Percentiles rank a stretch among this genome's conserved stretches.
phyloP scores from a whole-genome alignment of 2,113 vertebrate genomes.

The Zosterops borbonicus region DNA sequence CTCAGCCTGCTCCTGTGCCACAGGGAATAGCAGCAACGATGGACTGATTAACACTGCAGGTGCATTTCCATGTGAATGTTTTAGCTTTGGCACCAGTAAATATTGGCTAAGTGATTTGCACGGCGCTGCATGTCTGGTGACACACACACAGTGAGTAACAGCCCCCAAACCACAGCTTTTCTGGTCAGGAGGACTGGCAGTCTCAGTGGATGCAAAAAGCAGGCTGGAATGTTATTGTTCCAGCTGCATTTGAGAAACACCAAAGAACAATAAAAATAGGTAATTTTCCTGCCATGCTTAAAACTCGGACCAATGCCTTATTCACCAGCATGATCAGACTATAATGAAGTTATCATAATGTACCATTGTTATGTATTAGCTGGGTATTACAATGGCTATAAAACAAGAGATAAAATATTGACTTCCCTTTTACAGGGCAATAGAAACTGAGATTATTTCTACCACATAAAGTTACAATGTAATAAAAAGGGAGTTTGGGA shows the following conservation, averaged over 20 bases:
- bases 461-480: slow-evolving; percentile 15
- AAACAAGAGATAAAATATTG: slow-evolving; percentile 64
- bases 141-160: not conserved
- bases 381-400: slow-evolving; percentile 44
- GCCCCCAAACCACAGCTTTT: not conserved
- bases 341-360: slow-evolving; percentile 63
- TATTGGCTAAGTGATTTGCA: not conserved
- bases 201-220: not conserved
- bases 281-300: slow-evolving; percentile 51
- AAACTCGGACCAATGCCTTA: slow-evolving; percentile 46
- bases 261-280: slow-evolving; percentile 41
- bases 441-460: slow-evolving; percentile 55
- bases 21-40: not conserved
- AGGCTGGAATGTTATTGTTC: slow-evolving; percentile 12
- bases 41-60: slow-evolving; percentile 54
- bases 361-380: slow-evolving; percentile 53
- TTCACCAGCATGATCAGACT: slow-evolving; percentile 47
- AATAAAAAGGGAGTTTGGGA: slow-evolving; percentile 46
- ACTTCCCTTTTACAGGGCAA: slow-evolving; percentile 50
- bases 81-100: slow-evolving; percentile 34
- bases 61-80: slow-evolving; percentile 25
- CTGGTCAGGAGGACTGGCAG: slow-evolving; percentile 34
- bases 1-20: not conserved
- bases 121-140: not conserved
- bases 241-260: slow-evolving; percentile 19